Base-by-base conservation (phyloP, 23 tunicate species). In the Oikopleura vanhoeffeni region DNA sequence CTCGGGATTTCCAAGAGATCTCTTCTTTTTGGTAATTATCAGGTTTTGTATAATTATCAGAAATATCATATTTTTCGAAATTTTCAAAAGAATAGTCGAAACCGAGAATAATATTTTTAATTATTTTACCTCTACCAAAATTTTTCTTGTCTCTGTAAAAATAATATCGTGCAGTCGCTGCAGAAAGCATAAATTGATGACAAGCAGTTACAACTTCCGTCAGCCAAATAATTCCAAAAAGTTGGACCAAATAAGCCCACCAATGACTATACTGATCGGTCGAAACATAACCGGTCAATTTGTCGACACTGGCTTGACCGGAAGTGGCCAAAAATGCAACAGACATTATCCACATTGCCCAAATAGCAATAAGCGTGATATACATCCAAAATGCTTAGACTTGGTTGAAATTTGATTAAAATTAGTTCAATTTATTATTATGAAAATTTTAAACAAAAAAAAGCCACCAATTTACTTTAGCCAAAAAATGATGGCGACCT, bases 311-410 rank as follows among this genome's bases (percentile, higher is more conserved):
- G 27, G 2, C 36, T 32, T 71, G 34, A 4, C 79, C 79, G 34
- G 79, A 24, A 13, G 79, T 13, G 38, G 79, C 34, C 3, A 71
- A 38, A 30, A 71, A 71, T 18, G 79, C 79, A 32, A 71, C 34
- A 71, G 79, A 71, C 27, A 71, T 18, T 2, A 30, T 2, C 79
- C 79, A 71, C 3, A 32, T 3, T 2, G 79, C 27, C 79, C 79
- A 71, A 30, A 71, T 3, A 38, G 38, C 27, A 30, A 71, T 71
- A 33, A 71, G 38, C 79, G 79, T 38, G 38, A 71, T 24, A 30
- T 71, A 71, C 79, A 71, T 71, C 79, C 79, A 71, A 71, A 71
- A 71, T 2, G 34, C 79, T 71, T n/a, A n/a, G n/a, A n/a, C n/a
- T n/a, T n/a, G n/a, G n/a, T n/a, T n/a, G n/a, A n/a, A n/a, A n/a